These are phyloP conservation scores for Nerophis lumbriciformis DNA, from an alignment of 2,113 vertebrate genomes.

Conservation along the genomic window DNA sequence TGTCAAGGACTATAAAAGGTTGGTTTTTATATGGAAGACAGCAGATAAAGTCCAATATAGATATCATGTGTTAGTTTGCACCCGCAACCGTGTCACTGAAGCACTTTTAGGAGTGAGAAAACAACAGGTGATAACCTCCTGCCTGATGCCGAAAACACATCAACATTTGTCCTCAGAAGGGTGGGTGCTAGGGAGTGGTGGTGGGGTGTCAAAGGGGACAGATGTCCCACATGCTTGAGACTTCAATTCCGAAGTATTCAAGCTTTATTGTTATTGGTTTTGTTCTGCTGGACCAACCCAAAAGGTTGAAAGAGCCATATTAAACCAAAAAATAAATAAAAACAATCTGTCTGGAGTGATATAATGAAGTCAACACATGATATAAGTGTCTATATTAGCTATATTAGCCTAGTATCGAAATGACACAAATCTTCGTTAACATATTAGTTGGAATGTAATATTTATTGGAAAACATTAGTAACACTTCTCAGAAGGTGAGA, in stretches of 20 bases:
- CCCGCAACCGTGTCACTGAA: slow-evolving; percentile 32
- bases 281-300: too few relatives aligned
- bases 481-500: too few relatives aligned
- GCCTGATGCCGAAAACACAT: slow-evolving; percentile 45
- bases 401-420: too few relatives aligned
- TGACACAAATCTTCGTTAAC: too few relatives aligned
- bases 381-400: too few relatives aligned
- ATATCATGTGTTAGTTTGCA: slow-evolving; percentile 15
- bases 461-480: too few relatives aligned
- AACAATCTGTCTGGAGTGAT: too few relatives aligned
- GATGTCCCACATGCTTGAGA: slow-evolving; percentile 36
- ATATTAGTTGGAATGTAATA: too few relatives aligned
- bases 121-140: slow-evolving; percentile 60
- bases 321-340: too few relatives aligned
- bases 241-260: background rate
- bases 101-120: slow-evolving; percentile 36
- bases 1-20: background rate
- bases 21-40: background rate
- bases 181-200: background rate
- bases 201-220: slow-evolving; percentile 15
- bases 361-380: too few relatives aligned
- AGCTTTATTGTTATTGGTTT: too few relatives aligned
- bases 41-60: background rate
- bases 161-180: slow-evolving; percentile 49
- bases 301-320: too few relatives aligned